Base-by-base conservation (phyloP, 2,888 invertebrate genomes). In the Melieria picta region DNA sequence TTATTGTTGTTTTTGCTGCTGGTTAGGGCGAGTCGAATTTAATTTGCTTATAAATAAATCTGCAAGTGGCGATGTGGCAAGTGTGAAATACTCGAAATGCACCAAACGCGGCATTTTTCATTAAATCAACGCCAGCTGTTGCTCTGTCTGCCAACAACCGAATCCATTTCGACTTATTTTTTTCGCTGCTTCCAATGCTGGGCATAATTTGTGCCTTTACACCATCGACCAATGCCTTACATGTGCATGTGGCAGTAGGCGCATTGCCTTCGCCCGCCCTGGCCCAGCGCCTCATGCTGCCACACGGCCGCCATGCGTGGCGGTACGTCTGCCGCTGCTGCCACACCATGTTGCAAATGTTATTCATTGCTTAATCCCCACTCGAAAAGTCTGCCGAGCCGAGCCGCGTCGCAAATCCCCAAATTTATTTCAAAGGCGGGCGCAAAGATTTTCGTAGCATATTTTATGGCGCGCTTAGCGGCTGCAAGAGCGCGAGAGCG, bases 311-410 rank as follows among this genome's bases (percentile, higher is more conserved):
- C 47, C n/a, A 48, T 63, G 30, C 16, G 11, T 57, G 5, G 4
- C 47, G 56, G 13, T 65, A 65, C 56, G 45, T 10, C 57, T 16
- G 56, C 65, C 46, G 45, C 56, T 65, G 56, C 56, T 55, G 65
- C 65, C 57, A 13, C 65, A 43, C 43, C 56, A 56, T 65, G 63
- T 64, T 65, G 65, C 58, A 65, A 70, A 70, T 70, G 72, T 48
- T 72, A 69, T 72, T 72, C 72, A 72, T 72, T 72, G 68, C 68
- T 68, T 72, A 72, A 68, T 68, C 72, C 65, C 16, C 68, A 58
- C 68, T 58, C 46, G 60, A 64, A 58, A 67, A 63, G 42, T 50
- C 47, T 58, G 43, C 10, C 9, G 10, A 46, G 57, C 55, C 56
- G 57, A 46, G 46, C 57, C 42, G 5, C 70, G 50, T 58, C 7